Evolutionary conservation across 2,888 invertebrate genomes (phyloP).

Genomic region (Chrysomela aeneicollis): DNA sequence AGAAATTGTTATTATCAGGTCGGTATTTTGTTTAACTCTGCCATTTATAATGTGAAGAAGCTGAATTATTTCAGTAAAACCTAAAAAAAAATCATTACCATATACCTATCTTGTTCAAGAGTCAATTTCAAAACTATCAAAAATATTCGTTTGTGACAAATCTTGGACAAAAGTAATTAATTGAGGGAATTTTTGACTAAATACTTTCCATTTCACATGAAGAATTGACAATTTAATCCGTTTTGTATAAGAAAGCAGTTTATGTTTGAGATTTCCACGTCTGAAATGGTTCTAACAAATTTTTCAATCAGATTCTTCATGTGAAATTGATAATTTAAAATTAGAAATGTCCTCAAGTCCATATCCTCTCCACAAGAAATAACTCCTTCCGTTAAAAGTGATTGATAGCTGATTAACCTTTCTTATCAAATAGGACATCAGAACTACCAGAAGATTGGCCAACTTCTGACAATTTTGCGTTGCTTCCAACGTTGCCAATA

Average conservation of each 20-base stretch:
- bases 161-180: background rate
- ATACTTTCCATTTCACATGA: background rate
- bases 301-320: background rate
- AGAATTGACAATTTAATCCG: background rate
- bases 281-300: background rate
- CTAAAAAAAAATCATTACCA: background rate
- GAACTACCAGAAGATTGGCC: conserved; percentile 1
- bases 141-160: conserved; percentile 10
- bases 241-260: background rate
- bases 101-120: background rate
- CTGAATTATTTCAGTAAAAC: conserved; percentile 17
- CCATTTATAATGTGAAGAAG: conserved; percentile 12
- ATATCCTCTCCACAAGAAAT: background rate
- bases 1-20: background rate
- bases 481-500: background rate
- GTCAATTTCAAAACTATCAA: background rate
- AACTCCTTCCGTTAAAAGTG: background rate
- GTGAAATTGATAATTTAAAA: background rate
- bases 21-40: conserved; percentile 8
- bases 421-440: background rate
- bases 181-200: background rate
- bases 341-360: background rate
- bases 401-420: background rate
- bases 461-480: background rate
- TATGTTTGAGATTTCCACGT: background rate